Base-by-base conservation (phyloP, 2,888 invertebrate genomes). In the Tetranychus truncatus region DNA sequence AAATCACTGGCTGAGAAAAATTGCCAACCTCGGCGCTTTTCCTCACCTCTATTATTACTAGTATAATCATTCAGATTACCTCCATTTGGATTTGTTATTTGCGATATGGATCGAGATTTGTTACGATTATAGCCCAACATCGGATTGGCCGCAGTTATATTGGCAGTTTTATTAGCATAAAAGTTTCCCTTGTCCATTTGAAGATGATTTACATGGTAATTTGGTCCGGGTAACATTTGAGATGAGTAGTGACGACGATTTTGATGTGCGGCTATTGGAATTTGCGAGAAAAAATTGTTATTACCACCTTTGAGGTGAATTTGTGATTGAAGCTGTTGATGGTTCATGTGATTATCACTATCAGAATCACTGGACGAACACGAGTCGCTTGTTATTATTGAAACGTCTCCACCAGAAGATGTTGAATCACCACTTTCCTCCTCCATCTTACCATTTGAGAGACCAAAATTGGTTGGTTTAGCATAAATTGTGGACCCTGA, bases 1-100 rank as follows among this genome's bases (percentile, higher is more conserved):
- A 75, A 65, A 72, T 75, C 75, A 46, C 73, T 73, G 5, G 75
- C 69, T 6, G 66, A 66, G 45, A 73, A 75, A 67, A 67, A 75
- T 20, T 75, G 75, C 45, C 75, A 67, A 8, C 75, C 75, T 45
- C 66, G 66, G 11, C 67, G 72, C n/a, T 75, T 75, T 11, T 69
- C 34, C 34, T 69, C 69, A 5, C 55, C 55, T 55, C 55, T 67
- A 44, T 74, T 46, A 74, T 11, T 67, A 21, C 45, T 74, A 69
- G 20, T 66, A n/a, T 15, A 21, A 66, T 66, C 55, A 55, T 55
- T 55, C 9, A 55, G 55, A 55, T 15, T 55, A 55, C 15, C 34
- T 34, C 34, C 45, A 45, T 46, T 69, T 69, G 74, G 6, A 69
- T 74, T 74, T 24, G 24, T 8, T 15, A 45, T 55, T 55, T 55